Conservation (phyloP, 2,888 invertebrate genomes). For the Tetrapedia diversipes region DNA sequence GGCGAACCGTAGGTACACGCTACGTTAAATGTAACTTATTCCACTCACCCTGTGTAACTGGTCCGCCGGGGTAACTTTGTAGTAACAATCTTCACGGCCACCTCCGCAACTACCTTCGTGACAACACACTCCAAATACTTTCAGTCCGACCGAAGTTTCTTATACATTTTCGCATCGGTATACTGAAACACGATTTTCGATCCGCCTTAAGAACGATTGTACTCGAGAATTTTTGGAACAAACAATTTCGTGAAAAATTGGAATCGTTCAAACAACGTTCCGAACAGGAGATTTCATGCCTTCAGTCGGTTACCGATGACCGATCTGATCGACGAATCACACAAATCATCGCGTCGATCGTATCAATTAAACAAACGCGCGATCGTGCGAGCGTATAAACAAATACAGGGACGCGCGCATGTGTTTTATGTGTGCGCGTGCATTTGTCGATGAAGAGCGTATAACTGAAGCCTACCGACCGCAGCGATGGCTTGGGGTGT, state of each 20-base stretch:
- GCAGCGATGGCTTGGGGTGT: constrained; percentile 65
- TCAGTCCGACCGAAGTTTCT: constrained; percentile 39
- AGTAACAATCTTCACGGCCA: constrained; percentile 47
- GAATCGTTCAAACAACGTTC: constrained; percentile 5
- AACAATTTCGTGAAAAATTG: not conserved
- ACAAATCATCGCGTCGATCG: not conserved
- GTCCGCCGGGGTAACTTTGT: constrained; percentile 24
- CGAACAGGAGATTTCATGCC: not conserved
- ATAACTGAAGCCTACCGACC: constrained; percentile 53
- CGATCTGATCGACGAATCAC: constrained; percentile 2
- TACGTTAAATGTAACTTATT: constrained; percentile 28
- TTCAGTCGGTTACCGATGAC: not conserved
- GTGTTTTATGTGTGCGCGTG: constrained; percentile 43
- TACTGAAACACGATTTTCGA: constrained; percentile 13
- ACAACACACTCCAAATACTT: constrained; percentile 49
- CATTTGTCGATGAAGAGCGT: constrained; percentile 2
- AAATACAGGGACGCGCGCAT: constrained; percentile 28
- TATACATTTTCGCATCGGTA: constrained; percentile 34
- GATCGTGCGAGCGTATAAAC: constrained; percentile 5
- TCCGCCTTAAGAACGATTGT: not conserved
- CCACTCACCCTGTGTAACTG: constrained; percentile 46
- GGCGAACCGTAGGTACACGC: constrained; percentile 13
- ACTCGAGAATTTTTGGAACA: not conserved
- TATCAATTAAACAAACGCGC: not conserved
- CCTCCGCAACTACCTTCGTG: constrained; percentile 48